A percentile compares a stretch with the other conserved stretches of the same genome.
Evolutionary conservation across 2,797 vertebrate species (phyloP).

Genomic region (Sardinella longiceps): DNA sequence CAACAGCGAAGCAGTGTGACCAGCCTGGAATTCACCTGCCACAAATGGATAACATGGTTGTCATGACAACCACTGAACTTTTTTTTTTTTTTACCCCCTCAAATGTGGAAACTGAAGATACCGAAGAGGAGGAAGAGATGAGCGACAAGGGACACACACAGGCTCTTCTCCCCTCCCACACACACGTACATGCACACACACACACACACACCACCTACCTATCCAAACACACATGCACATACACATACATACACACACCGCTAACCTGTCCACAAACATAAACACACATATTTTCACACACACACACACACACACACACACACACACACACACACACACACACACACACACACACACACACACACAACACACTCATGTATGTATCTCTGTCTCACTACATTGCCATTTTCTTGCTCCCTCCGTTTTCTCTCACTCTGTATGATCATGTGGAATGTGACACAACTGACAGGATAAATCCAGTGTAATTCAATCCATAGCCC

Average conservation of each 20-base stretch:
- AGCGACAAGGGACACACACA: background rate
- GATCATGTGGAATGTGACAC: background rate
- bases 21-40: slow-evolving; percentile 45
- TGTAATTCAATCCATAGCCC: no score
- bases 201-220: background rate
- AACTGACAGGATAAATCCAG: background rate
- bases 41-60: slow-evolving; percentile 50
- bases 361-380: background rate
- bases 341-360: background rate
- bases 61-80: slow-evolving; percentile 61
- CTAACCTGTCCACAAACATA: background rate
- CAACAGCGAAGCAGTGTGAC: slow-evolving; percentile 74
- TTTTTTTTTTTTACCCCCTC: slow-evolving; percentile 31
- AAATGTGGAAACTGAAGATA: slow-evolving; percentile 27
- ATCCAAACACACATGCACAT: background rate
- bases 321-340: background rate
- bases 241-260: background rate
- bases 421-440: background rate
- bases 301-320: background rate
- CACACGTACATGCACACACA: background rate
- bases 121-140: slow-evolving; percentile 26
- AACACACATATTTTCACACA: background rate
- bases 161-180: background rate
- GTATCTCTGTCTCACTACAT: background rate
- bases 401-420: background rate